Evolutionary conservation across 2,888 invertebrate genomes (phyloP), one percentile per base, ranked within the genome.

Genomic region (Rotaria socialis): DNA sequence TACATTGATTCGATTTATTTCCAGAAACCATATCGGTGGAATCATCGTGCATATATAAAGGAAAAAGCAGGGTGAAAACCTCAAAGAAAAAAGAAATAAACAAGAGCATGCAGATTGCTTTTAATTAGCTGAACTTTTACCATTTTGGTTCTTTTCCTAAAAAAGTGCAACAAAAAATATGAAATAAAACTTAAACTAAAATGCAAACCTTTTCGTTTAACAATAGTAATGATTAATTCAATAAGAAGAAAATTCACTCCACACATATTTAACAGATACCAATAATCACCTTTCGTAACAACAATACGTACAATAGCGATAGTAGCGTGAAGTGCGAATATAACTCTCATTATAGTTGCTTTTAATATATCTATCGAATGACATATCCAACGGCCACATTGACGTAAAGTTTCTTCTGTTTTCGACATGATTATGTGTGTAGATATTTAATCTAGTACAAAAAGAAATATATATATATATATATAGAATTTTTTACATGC

Each of bases 41-140:
- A 89, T 88, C n/a, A 89, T 88, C 16, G 88, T 89, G 85, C 88
- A 88, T 58, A 89, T 87, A 86, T 89, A 89, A 52, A 89, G 87
- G 84, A 89, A 89, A 52, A 89, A 89, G 58, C 89, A 89, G 5
- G 89, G 89, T 84, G 88, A 89, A 86, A 89, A 89, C 89, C 89
- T 89, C 84, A 14, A 80, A 86, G 43, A 43, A 86, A 75, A 74
- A 14, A 35, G 35, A 35, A 35, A 35, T 35, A 35, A 35, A 35
- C 35, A 35, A 74, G 35, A 19, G 16, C 41, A 6, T 41, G 27
- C 8, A 14, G 19, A 35, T 75, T 24, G 19, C 19, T 75, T 24
- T 43, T 27, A 4, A 16, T 7, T 0, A 27, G 24, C 3, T 11
- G 47, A 56, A n/a, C 52, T 52, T 47, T 86, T 86, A 86, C 86